Evolutionary conservation across 2,113 vertebrate genomes (phyloP).

Genomic region (Anarhynchus alexandrinus): DNA sequence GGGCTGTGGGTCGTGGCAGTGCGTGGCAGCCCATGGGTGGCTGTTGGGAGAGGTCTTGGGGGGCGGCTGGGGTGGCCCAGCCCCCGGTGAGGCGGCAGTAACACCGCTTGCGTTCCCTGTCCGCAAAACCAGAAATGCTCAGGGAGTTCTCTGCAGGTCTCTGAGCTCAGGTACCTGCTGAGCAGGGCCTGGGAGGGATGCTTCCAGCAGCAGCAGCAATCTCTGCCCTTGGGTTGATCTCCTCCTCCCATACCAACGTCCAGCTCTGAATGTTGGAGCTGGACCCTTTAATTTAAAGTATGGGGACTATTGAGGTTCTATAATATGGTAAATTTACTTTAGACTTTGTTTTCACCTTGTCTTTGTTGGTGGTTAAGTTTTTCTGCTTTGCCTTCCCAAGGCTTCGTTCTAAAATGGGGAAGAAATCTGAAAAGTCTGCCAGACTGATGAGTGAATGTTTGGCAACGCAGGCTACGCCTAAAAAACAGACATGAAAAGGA

Average conservation of each 20-base stretch:
- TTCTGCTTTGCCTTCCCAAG: neutral
- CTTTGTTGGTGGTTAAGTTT: neutral
- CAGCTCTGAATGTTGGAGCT: neutral
- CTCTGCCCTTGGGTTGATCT: neutral
- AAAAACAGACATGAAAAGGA: no score
- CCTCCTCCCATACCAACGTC: no score
- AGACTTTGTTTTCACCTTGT: neutral
- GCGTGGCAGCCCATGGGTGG: rapidly evolving
- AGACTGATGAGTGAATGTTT: neutral
- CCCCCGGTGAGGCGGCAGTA: rapidly evolving
- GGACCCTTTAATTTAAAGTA: neutral
- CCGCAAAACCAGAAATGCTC: neutral
- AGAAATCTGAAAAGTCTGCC: neutral
- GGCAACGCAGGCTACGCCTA: no score
- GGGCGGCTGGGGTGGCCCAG: neutral
- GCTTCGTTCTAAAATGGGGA: neutral
- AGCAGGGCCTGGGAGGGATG: neutral
- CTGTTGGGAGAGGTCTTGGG: rapidly evolving
- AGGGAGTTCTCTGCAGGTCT: neutral
- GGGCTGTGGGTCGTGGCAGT: rapidly evolving
- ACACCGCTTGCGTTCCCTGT: rapidly evolving
- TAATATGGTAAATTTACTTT: no score
- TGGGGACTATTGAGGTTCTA: neutral
- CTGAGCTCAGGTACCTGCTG: neutral
- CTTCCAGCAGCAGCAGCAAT: neutral